These are phyloP conservation scores for Loris lydekkerianus DNA, from an alignment of 2,797 vertebrate species.

Conservation along the genomic window DNA sequence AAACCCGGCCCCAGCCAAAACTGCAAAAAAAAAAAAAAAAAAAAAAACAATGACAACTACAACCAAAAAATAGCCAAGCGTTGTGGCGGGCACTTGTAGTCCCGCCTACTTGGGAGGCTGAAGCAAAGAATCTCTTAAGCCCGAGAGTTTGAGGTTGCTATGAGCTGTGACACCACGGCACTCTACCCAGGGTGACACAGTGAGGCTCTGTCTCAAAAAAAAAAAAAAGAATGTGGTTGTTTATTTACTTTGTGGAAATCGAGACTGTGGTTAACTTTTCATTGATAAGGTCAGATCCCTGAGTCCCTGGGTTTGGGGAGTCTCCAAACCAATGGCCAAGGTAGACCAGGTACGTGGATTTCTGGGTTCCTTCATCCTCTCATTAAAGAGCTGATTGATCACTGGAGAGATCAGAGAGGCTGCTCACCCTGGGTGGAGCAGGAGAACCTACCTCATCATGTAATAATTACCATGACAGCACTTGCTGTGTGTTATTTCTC, in stretches of 20 bases:
- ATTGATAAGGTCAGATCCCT: neutral
- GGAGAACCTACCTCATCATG: neutral
- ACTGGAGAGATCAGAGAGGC: neutral
- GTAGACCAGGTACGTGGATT: neutral
- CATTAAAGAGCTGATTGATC: neutral
- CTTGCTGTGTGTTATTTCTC: neutral
- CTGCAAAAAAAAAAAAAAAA: too few relatives aligned
- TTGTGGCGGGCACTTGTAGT: too few relatives aligned
- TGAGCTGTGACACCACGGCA: too few relatives aligned
- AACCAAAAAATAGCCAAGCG: too few relatives aligned
- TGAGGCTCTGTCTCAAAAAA: neutral
- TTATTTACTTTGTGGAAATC: conserved; percentile 7
- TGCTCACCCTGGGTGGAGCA: too few relatives aligned
- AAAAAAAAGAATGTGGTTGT: neutral
- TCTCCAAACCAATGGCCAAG: neutral
- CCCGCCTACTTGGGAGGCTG: too few relatives aligned
- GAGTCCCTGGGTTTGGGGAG: neutral
- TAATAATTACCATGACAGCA: neutral
- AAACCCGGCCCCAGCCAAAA: too few relatives aligned
- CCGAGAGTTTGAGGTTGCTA: too few relatives aligned
- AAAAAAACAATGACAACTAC: too few relatives aligned
- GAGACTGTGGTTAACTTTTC: conserved; percentile 16
- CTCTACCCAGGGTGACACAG: too few relatives aligned
- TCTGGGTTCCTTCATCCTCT: neutral
- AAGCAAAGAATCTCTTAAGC: too few relatives aligned